Percentiles rank a stretch among this genome's conserved stretches.
These are phyloP conservation scores for Grallaria varia DNA, from an alignment of 2,113 vertebrate species.

Conservation along the genomic window DNA sequence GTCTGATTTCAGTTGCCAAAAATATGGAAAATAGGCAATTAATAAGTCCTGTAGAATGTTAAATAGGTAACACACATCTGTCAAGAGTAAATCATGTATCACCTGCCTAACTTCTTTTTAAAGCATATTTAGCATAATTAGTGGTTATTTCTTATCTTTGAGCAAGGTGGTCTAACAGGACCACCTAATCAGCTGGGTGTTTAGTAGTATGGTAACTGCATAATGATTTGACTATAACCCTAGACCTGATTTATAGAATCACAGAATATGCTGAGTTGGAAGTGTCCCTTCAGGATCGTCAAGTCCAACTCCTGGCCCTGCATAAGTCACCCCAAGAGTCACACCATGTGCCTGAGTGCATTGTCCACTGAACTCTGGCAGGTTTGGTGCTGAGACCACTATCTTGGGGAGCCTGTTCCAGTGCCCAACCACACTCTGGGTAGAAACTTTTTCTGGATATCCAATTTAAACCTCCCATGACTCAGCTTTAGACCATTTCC, in stretches of 20 bases:
- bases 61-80: not conserved
- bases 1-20: not conserved
- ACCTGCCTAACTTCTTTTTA: not conserved
- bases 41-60: not conserved
- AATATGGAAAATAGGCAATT: not conserved
- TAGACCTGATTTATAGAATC: not conserved
- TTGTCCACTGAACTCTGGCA: not conserved
- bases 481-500: not conserved
- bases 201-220: not conserved
- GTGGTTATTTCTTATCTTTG: not conserved
- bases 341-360: not conserved
- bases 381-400: not conserved
- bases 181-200: not conserved
- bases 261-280: not conserved
- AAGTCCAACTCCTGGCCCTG: not conserved
- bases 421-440: fast-evolving
- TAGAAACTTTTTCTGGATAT: not conserved
- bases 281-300: not conserved
- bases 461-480: not conserved
- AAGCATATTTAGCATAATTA: not conserved
- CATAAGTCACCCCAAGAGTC: not conserved
- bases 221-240: not conserved
- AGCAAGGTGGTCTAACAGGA: not conserved
- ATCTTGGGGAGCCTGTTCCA: not conserved
- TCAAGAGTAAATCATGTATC: not conserved